phyloP scores from a whole-genome alignment of 2,888 invertebrate species.

The Synanthedon myopaeformis region DNA sequence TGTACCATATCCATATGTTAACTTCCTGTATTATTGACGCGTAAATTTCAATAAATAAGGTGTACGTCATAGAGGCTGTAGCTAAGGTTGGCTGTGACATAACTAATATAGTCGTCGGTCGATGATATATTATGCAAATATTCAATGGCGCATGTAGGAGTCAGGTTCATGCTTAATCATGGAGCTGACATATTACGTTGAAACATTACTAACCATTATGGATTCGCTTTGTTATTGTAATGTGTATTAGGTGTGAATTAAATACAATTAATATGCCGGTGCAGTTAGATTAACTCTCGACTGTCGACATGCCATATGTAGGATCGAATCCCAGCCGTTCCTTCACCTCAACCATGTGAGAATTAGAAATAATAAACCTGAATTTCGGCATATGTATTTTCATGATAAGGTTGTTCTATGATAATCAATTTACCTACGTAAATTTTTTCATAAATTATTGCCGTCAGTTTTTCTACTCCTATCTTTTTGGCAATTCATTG shows the following conservation, averaged over 20 bases:
- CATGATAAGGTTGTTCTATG: too few species aligned
- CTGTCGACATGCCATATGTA: background rate
- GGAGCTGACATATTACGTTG: slow-evolving; percentile 1
- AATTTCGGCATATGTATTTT: too few species aligned
- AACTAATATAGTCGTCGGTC: slow-evolving; percentile 13
- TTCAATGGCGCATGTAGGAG: slow-evolving; percentile 32
- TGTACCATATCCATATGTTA: too few species aligned
- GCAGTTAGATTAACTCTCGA: too few species aligned
- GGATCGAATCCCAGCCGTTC: background rate
- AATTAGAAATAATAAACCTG: too few species aligned
- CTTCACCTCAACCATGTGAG: too few species aligned
- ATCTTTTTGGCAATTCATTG: too few species aligned
- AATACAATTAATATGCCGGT: background rate
- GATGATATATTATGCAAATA: slow-evolving; percentile 20
- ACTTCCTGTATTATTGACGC: too few species aligned
- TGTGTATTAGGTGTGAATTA: background rate
- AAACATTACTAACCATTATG: slow-evolving; percentile 12
- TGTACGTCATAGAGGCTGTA: background rate
- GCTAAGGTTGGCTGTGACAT: slow-evolving; percentile 36
- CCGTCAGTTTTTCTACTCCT: too few species aligned
- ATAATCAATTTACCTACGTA: too few species aligned
- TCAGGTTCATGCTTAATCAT: slow-evolving; percentile 6
- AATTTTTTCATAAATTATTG: too few species aligned
- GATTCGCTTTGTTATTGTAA: slow-evolving; percentile 14
- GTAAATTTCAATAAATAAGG: too few species aligned